Evolutionary conservation across 2,113 vertebrate species (phyloP).

Genomic region (Natator depressus): DNA sequence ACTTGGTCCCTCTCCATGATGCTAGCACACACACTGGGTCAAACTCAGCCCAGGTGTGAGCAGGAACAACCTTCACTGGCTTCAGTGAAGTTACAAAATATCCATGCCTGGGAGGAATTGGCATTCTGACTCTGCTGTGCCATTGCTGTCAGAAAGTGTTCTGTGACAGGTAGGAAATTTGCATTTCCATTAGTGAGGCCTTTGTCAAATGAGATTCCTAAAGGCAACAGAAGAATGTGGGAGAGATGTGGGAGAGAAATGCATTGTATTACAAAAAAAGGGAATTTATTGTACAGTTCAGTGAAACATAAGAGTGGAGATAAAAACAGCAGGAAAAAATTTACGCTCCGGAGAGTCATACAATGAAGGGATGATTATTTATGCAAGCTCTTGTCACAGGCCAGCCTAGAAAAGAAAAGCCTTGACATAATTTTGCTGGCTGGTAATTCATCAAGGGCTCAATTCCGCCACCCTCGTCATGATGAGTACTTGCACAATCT

Average conservation of each 20-base stretch:
- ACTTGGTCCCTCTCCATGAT: constrained; percentile 11
- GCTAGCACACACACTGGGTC: constrained; percentile 30
- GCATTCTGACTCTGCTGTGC: constrained; percentile 43
- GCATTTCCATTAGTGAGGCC: constrained; percentile 76
- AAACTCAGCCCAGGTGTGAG: neutral
- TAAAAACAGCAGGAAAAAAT: constrained; percentile 44
- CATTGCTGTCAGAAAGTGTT: constrained; percentile 53
- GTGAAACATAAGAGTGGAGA: constrained; percentile 41
- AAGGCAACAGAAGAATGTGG: constrained; percentile 67
- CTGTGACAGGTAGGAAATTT: constrained; percentile 77
- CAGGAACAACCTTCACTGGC: neutral
- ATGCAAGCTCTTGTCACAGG: neutral
- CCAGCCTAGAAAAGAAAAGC: constrained; percentile 26
- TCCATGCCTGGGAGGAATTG: constrained; percentile 6
- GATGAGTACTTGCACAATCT: neutral
- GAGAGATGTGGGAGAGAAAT: constrained; percentile 18
- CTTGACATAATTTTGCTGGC: constrained; percentile 15
- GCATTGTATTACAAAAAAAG: constrained; percentile 45
- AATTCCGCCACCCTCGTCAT: neutral
- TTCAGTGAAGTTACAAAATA: constrained; percentile 15
- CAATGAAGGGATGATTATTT: constrained; percentile 18
- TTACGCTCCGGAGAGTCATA: neutral
- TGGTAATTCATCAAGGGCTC: constrained; percentile 24
- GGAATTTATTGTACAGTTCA: constrained; percentile 17
- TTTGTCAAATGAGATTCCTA: constrained; percentile 73